Evolutionary conservation across 2,888 invertebrate genomes (phyloP).

Genomic region (Callosobruchus maculatus): DNA sequence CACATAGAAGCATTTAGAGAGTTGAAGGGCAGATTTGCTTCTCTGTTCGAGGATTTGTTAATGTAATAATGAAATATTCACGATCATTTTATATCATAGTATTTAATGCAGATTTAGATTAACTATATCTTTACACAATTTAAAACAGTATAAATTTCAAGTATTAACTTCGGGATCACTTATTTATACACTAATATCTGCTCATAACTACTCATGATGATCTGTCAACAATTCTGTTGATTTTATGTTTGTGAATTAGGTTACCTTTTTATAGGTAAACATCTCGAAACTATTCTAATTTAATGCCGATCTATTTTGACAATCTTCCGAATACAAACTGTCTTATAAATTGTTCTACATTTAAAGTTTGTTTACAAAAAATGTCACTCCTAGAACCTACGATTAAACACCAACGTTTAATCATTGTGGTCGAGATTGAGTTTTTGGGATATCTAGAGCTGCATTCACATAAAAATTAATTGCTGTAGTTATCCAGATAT

Average conservation of each 20-base stretch:
- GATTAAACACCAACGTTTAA: neutral
- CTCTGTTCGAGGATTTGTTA: no score
- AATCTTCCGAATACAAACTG: neutral
- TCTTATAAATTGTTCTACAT: neutral
- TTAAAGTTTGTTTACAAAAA: neutral
- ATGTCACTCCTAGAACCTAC: neutral
- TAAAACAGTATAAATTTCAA: no score
- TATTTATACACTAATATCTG: no score
- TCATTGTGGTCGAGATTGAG: neutral
- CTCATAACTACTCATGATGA: no score
- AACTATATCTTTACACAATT: no score
- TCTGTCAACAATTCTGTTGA: neutral
- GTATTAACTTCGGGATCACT: no score
- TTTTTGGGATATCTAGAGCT: neutral
- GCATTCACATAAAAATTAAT: neutral
- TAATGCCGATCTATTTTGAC: neutral
- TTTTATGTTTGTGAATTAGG: neutral
- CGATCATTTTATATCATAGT: no score
- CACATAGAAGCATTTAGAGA: no score
- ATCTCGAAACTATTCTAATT: neutral
- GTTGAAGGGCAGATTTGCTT: no score
- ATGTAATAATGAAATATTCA: no score
- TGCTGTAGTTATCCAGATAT: neutral
- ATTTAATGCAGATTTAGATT: no score
- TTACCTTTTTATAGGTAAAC: neutral